Base-by-base conservation (phyloP, 2,113 vertebrate species). In the Dissostichus mawsoni region DNA sequence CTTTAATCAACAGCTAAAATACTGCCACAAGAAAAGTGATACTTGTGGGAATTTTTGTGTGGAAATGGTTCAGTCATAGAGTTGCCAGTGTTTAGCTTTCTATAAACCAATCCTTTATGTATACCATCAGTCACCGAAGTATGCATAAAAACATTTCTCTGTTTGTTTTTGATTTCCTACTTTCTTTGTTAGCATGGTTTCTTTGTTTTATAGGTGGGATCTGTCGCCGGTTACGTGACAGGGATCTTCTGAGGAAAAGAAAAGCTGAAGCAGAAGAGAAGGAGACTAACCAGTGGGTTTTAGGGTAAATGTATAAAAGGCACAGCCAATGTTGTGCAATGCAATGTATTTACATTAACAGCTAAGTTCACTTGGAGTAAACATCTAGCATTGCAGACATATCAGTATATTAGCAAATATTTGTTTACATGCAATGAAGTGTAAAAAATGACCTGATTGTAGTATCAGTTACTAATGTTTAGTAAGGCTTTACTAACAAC, bases 221-320 rank as follows among this genome's bases (percentile, higher is more conserved):
- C 41, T 91, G 87, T 2, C 83, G 23, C 13, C 90, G 93, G 70
- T 69, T 99, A 90, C 92, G 98, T 82, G 97, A 98, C 90, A 95
- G 98, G 82, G 94, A 96, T 23, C 84, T 96, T 69, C 96, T 99
- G 75, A 96, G 88, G 74, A 99, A 97, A 89, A 97, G 96, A 87
- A 98, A 92, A 90, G 96, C 94, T 0, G 97, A 98, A 93, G 96
- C 94, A 0, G 91, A 95, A 65, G 95, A 96, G 72, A 97, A 96
- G 90, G 94, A 96, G 7, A 95, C 93, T 57, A 74, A 91, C 78
- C 96, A 97, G 87, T 97, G 96, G 96, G 85, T 96, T 90, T 87
- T 93, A 61, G 94, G 96, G 97, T 99, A 98, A 93, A 93, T 90
- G 80, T 89, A 58, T 69, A 12, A 78, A 65, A 67, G 76, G 8